These are phyloP conservation scores for Drosophila elegans DNA, from an alignment of 1,140 invertebrate genomes.

Conservation along the genomic window DNA sequence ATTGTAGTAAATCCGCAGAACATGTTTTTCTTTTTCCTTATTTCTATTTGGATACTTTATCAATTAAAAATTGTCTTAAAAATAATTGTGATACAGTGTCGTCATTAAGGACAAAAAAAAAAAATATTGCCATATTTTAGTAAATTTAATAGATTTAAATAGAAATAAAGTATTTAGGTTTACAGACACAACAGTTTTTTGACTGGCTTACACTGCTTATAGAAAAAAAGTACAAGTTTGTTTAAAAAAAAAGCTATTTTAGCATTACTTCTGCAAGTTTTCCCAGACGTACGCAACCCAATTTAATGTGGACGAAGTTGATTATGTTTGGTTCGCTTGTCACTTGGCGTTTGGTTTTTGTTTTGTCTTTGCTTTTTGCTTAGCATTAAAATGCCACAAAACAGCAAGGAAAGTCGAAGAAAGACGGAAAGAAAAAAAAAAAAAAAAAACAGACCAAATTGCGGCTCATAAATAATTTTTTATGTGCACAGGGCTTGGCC, in stretches of 20 bases:
- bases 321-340: slow-evolving; percentile 71
- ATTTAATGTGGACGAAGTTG: slow-evolving; percentile 67
- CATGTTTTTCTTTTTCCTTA: neutral
- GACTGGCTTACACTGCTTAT: too few species aligned
- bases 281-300: slow-evolving; percentile 62
- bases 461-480: slow-evolving; percentile 75
- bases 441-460: slow-evolving; percentile 21
- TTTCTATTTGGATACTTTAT: too few species aligned
- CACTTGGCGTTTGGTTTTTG: slow-evolving; percentile 58
- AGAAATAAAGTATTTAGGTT: too few species aligned
- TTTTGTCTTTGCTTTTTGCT: slow-evolving; percentile 47
- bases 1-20: neutral
- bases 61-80: too few species aligned
- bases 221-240: neutral
- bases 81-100: too few species aligned
- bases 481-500: slow-evolving; percentile 69
- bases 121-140: too few species aligned
- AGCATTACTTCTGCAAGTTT: slow-evolving; percentile 14
- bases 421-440: slow-evolving; percentile 38
- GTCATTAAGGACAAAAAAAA: too few species aligned
- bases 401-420: slow-evolving; percentile 39
- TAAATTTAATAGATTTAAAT: too few species aligned
- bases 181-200: too few species aligned
- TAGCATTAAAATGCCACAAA: slow-evolving; percentile 68
- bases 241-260: neutral